These are phyloP conservation scores for Acanthosoma haemorrhoidale DNA, from an alignment of 2,888 invertebrate genomes.

Conservation along the genomic window DNA sequence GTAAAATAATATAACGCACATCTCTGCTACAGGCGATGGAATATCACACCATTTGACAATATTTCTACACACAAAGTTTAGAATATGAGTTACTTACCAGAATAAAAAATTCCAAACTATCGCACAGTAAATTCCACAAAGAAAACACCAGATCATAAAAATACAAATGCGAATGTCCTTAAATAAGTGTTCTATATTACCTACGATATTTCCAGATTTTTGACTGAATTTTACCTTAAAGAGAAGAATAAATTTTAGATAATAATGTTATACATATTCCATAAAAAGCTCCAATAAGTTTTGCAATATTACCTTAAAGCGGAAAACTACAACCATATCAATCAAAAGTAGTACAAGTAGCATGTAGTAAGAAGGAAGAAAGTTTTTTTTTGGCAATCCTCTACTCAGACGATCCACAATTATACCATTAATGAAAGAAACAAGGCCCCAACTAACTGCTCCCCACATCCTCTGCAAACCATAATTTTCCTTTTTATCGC, in stretches of 20 bases:
- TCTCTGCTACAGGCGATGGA: too few relatives aligned
- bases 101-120: constrained; percentile 35
- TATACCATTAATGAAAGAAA: constrained; percentile 69
- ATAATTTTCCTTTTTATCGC: constrained; percentile 66
- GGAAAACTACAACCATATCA: neutral
- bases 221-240: neutral
- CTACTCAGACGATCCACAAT: constrained; percentile 68
- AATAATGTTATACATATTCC: neutral
- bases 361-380: constrained; percentile 13
- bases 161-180: constrained; percentile 28
- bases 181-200: constrained; percentile 19
- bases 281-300: neutral
- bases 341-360: neutral
- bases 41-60: too few relatives aligned
- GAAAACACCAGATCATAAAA: constrained; percentile 34
- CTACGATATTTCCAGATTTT: constrained; percentile 14
- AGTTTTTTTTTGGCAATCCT: constrained; percentile 44
- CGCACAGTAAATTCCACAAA: constrained; percentile 33
- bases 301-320: neutral
- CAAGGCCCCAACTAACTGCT: constrained; percentile 77
- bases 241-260: neutral
- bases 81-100: too few relatives aligned
- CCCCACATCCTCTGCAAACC: constrained; percentile 86
- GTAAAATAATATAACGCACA: too few relatives aligned
- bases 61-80: too few relatives aligned